Base-by-base conservation (phyloP, 1,140 invertebrate genomes). In the Meloidogyne hapla region DNA sequence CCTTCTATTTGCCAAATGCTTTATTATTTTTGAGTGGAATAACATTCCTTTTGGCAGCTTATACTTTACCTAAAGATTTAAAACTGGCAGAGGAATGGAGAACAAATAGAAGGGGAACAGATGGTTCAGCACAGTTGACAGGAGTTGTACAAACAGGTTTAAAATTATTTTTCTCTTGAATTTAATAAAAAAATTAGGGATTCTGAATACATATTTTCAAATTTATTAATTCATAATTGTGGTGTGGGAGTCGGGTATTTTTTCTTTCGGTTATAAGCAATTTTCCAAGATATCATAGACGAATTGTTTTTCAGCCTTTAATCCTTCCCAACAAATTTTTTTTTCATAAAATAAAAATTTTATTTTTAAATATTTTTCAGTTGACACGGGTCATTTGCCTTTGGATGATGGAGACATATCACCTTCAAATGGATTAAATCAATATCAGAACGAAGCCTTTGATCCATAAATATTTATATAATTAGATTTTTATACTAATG, bases 1-100 rank as follows among this genome's bases (percentile, higher is more conserved):
- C 80, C 10, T 81, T 81, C 63, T 79, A 82, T 61, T 10, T 82
- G 23, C 80, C 80, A 18, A 81, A 73, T 61, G 64, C 63, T 10
- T 63, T 81, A n/a, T 56, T 81, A 6, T 40, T 81, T 40, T 4
- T 81, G 1, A 75, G 77, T 66, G 80, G 80, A 13, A n/a, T 71
- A 33, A 75, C 73, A 15, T 80, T 81, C 48, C n/a, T 71, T 9
- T 33, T 76, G 2, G 74, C 80, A 18, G 79, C 79, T 26, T 69
- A 67, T 25, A 62, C 66, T 28, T 68, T 80, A 25, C 40, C 48
- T 23, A 56, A 9, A 10, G 75, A 73, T 45, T 18, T 77, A 42
- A 38, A 68, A 18, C 65, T 13, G 2, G 68, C 75, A 15, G 68
- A 77, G 15, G 28, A 33, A n/a, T 56, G 48, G 48, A 56, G 12